phyloP scores from a whole-genome alignment of 1,140 invertebrate species.

The Drosophila azteca region DNA sequence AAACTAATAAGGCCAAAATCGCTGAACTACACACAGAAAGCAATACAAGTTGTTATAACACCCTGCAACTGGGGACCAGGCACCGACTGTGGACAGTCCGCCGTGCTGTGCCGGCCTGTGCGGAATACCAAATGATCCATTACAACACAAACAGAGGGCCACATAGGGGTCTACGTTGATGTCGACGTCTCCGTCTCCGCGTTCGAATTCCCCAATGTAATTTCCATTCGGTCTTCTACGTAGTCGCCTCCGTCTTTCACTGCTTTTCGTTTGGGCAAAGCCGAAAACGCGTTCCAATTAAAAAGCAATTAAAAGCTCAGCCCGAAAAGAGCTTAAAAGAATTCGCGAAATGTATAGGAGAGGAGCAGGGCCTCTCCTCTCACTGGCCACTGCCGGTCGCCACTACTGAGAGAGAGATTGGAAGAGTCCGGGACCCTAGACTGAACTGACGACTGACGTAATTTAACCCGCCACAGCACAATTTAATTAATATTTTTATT shows the following conservation, averaged over 20 bases:
- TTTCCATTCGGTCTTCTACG: slow-evolving; percentile 17
- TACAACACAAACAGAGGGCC: slow-evolving; percentile 42
- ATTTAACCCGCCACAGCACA: slow-evolving; percentile 48
- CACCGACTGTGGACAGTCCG: slow-evolving; percentile 15
- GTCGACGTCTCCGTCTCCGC: too few relatives aligned
- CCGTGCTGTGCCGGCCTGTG: slow-evolving; percentile 20
- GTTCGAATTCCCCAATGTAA: slow-evolving; percentile 55
- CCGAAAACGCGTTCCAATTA: slow-evolving; percentile 64
- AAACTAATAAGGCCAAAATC: slow-evolving; percentile 46
- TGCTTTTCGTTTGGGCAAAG: background rate
- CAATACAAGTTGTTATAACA: slow-evolving; percentile 51
- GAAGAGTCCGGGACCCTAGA: slow-evolving; percentile 23
- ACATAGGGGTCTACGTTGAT: background rate
- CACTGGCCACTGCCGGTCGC: too few relatives aligned
- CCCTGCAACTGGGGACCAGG: slow-evolving; percentile 36
- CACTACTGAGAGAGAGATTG: background rate
- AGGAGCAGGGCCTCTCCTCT: too few relatives aligned
- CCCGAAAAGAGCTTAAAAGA: slow-evolving; percentile 58
- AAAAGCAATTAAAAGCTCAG: slow-evolving; percentile 71
- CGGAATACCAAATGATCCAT: slow-evolving; percentile 73
- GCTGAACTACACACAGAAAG: slow-evolving; percentile 21
- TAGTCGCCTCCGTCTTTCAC: slow-evolving; percentile 1
- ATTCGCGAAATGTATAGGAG: slow-evolving; percentile 18
- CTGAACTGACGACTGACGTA: slow-evolving; percentile 38
- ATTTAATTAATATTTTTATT: slow-evolving; percentile 79